Evolutionary conservation across 2,113 vertebrate genomes (phyloP).

Genomic region (Gulo gulo): DNA sequence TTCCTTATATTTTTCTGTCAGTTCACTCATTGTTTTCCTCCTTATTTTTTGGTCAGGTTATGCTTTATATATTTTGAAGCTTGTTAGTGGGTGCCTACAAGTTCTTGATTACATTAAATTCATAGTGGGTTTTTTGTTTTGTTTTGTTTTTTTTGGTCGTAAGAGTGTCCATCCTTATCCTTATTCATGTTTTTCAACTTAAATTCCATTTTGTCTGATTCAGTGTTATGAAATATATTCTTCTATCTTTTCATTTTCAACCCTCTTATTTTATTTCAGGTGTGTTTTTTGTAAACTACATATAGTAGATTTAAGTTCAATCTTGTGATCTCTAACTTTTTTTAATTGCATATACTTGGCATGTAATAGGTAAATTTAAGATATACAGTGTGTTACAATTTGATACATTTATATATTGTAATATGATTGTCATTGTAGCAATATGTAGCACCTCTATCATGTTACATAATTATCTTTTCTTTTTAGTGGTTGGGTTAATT

Average conservation of each 20-base stretch:
- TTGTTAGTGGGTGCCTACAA: not conserved
- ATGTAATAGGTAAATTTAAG: not conserved
- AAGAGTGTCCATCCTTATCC: not conserved
- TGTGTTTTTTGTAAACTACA: not conserved
- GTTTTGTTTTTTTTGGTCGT: not conserved
- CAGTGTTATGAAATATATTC: not conserved
- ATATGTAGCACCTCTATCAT: not conserved
- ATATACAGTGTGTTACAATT: not conserved
- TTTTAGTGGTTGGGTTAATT: not conserved
- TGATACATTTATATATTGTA: not conserved
- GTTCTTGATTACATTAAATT: not conserved
- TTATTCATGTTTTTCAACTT: not conserved
- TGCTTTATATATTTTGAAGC: not conserved
- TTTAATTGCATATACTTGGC: not conserved
- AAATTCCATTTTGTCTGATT: not conserved
- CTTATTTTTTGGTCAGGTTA: not conserved
- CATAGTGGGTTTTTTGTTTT: not conserved
- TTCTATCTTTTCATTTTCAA: not conserved
- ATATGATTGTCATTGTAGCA: not conserved
- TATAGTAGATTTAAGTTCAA: not conserved
- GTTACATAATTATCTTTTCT: not conserved
- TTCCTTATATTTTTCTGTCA: not conserved
- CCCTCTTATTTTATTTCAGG: not conserved
- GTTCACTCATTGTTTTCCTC: not conserved
- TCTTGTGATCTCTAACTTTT: not conserved